Base-by-base conservation (phyloP, 2,113 vertebrate species). In the Triplophysa siluroides region DNA sequence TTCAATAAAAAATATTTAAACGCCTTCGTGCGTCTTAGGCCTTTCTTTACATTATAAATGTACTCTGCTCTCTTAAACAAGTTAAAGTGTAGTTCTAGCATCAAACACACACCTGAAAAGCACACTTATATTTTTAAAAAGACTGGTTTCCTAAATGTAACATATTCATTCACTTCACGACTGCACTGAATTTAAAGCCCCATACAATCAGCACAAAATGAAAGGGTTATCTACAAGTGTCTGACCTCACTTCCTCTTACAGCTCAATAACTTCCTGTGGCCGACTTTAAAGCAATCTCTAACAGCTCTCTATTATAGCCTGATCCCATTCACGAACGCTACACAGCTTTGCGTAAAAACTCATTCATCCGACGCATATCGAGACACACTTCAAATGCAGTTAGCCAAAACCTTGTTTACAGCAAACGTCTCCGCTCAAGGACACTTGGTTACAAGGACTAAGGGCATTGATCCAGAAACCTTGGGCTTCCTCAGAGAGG, bases 111-210 rank as follows among this genome's bases (percentile, higher is more conserved):
- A 47, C 21, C n/a, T 41, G 33, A 18, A 0, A 13, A n/a, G 43
- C n/a, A 12, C 0, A 2, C 33, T 38, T 38, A 38, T 1, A 38
- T 38, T 7, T 38, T 38, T 38, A 7, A 33, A 33, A 33, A 33
- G 29, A 33, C 7, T 38, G 33, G 33, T 74, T 73, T 58, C 23
- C 54, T 41, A 60, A 60, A 60, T 73, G n/a, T 73, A 41, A 23
- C 13, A 23, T 60, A 45, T 10, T 23, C 16, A 7, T 38, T 56
- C 26, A 7, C 47, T 3, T 50, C 47, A 13, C 18, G 6, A 19
- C 52, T 18, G 16, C 52, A n/a, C 52, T 56, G 52, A 18, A 56
- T 56, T 62, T 4, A 63, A 29, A 0, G 26, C 24, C 13, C 23
- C 1, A 16, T 29, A 6, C 61, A 63, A 29, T 14, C 14, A 61